These are phyloP conservation scores for Tyria jacobaeae DNA, from an alignment of 2,888 invertebrate species.

Conservation along the genomic window DNA sequence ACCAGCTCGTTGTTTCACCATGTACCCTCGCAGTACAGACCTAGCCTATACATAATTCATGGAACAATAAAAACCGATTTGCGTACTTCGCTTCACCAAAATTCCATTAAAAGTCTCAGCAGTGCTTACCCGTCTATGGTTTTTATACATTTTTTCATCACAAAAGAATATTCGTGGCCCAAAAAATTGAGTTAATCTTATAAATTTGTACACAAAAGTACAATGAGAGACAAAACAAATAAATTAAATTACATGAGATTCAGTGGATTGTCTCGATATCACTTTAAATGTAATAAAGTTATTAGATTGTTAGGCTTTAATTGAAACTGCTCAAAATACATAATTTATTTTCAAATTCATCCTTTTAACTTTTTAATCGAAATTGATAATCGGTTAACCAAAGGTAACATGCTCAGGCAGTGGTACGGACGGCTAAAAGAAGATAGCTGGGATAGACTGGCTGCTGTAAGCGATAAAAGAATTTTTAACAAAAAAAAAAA, in stretches of 20 bases:
- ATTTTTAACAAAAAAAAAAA: background rate
- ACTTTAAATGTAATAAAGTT: slow-evolving; percentile 39
- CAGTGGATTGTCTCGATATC: slow-evolving; percentile 48
- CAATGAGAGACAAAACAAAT: slow-evolving; percentile 61
- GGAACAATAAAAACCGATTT: slow-evolving; percentile 52
- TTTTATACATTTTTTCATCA: slow-evolving; percentile 55
- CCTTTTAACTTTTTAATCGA: too few relatives aligned
- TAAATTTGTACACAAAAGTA: slow-evolving; percentile 64
- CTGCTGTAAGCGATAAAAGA: too few relatives aligned
- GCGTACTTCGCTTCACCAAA: slow-evolving; percentile 55
- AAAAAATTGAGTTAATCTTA: slow-evolving; percentile 74
- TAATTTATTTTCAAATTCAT: too few relatives aligned
- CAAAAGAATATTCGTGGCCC: slow-evolving; percentile 64
- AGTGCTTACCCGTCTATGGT: slow-evolving; percentile 41
- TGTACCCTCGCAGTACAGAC: slow-evolving; percentile 38
- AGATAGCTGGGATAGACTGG: too few relatives aligned
- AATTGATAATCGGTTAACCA: too few relatives aligned
- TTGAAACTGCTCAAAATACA: slow-evolving; percentile 27
- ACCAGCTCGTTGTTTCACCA: slow-evolving; percentile 37
- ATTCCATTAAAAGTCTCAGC: slow-evolving; percentile 67
- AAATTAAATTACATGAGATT: slow-evolving; percentile 61
- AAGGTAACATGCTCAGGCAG: too few relatives aligned
- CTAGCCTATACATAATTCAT: slow-evolving; percentile 58
- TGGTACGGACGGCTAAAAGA: too few relatives aligned
- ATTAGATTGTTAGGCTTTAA: slow-evolving; percentile 39